A percentile compares a stretch with the other conserved stretches of the same genome.
Evolutionary conservation across 2,888 invertebrate species (phyloP).

Genomic region (Aromia moschata): DNA sequence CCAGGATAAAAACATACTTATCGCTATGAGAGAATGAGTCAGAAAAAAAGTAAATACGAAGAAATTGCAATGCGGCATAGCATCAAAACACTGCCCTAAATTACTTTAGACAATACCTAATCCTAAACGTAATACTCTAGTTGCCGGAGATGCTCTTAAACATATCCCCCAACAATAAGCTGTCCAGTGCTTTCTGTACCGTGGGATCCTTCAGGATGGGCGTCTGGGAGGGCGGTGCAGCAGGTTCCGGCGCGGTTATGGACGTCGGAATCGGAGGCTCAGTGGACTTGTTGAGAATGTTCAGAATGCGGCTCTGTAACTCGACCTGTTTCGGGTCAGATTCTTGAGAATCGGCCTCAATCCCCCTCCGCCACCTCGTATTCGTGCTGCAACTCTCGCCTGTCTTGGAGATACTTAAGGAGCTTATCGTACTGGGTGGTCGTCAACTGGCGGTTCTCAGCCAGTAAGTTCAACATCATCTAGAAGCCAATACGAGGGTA

Average conservation of each 20-base stretch:
- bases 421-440: constrained; percentile 82
- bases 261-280: constrained; percentile 53
- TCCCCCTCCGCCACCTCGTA: constrained; percentile 77
- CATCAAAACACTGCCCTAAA: no score
- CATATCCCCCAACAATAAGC: constrained; percentile 69
- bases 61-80: no score
- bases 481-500: no score
- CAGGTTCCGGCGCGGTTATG: constrained; percentile 54
- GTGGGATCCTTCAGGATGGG: constrained; percentile 78
- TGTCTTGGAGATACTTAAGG: constrained; percentile 76
- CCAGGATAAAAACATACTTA: no score
- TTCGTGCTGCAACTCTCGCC: constrained; percentile 78
- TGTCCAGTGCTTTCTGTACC: constrained; percentile 82
- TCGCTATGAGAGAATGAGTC: no score
- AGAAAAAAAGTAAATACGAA: no score
- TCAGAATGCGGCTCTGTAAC: constrained; percentile 80
- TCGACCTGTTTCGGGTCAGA: constrained; percentile 65
- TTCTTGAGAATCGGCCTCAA: constrained; percentile 61
- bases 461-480: constrained; percentile 78
- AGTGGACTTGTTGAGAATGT: constrained; percentile 72
- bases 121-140: not conserved
- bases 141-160: constrained; percentile 63
- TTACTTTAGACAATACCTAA: not conserved
- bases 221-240: constrained; percentile 52
- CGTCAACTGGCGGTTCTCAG: constrained; percentile 82